Percentiles rank a stretch among this genome's conserved stretches.
Evolutionary conservation across 1,140 invertebrate genomes (phyloP).

Genomic region (Ylistrum balloti): DNA sequence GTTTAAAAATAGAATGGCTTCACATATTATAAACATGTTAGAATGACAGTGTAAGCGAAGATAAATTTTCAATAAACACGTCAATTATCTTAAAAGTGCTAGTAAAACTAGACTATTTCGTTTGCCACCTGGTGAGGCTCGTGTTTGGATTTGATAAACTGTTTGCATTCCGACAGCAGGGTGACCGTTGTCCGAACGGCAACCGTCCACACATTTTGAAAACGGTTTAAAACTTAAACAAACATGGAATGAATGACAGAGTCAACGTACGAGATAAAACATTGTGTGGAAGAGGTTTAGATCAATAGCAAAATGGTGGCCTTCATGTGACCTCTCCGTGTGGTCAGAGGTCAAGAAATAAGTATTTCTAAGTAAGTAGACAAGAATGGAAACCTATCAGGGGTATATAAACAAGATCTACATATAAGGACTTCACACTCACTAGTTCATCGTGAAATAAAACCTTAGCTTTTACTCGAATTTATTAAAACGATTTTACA

Average conservation of each 20-base stretch:
- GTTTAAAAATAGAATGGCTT: no score
- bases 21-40: no score
- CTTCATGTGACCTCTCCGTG: background rate
- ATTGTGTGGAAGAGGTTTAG: background rate
- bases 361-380: background rate
- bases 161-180: background rate
- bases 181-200: background rate
- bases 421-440: no score
- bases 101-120: no score
- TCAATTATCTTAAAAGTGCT: no score
- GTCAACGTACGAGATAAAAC: background rate
- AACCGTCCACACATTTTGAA: background rate
- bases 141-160: background rate
- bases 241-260: background rate
- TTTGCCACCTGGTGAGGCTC: background rate
- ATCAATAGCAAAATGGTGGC: background rate
- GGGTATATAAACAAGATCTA: background rate
- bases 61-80: no score
- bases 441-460: no score
- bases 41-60: no score
- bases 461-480: no score
- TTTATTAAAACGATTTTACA: no score
- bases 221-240: background rate
- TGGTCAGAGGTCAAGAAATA: conserved; percentile 15
- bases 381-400: background rate